Base-by-base conservation (phyloP, 1,140 invertebrate genomes). In the Eumeta japonica region DNA sequence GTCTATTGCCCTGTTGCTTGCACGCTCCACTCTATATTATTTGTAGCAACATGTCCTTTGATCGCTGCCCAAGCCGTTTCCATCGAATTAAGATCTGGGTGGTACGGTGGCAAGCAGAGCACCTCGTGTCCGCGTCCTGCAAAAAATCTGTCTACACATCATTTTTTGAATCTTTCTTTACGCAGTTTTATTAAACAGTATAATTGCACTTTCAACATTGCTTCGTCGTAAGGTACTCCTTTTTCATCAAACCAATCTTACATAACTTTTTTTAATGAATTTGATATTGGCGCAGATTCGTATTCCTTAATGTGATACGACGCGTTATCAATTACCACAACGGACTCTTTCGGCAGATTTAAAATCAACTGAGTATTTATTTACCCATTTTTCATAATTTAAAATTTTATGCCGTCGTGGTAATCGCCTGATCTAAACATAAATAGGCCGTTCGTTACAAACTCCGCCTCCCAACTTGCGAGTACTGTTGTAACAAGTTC, bases 251-350 rank as follows among this genome's bases (percentile, higher is more conserved):
- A 31, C 48, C 45, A 47, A 3, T 10, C 11, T 12, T 42, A 37
- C 45, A 46, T 50, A 9, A 41, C 41, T n/a, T 16, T 10, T 35
- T 50, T 50, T 16, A 28, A 36, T 1, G 37, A 4, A 24, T 27
- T 33, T 16, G 17, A 14, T 5, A 12, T 39, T n/a, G 37, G 37
- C 3, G 30, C 37, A 7, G 10, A 3, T 27, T 39, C 19, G 2
- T 14, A 15, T 12, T 33, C 12, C 17, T 33, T 34, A 12, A 33
- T 39, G 28, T 39, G 37, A 13, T 39, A 39, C 3, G 37, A 20
- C 2, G 37, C 15, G 14, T 37, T 37, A 13, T 37, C 35, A 3
- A 37, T 10, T 16, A 37, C 35, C 2, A 37, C 2, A 2, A 37
- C 24, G 2, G 35, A 28, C n/a, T n/a, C n/a, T n/a, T n/a, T n/a